phyloP scores from a whole-genome alignment of 2,797 vertebrate genomes.

The Champsocephalus gunnari region DNA sequence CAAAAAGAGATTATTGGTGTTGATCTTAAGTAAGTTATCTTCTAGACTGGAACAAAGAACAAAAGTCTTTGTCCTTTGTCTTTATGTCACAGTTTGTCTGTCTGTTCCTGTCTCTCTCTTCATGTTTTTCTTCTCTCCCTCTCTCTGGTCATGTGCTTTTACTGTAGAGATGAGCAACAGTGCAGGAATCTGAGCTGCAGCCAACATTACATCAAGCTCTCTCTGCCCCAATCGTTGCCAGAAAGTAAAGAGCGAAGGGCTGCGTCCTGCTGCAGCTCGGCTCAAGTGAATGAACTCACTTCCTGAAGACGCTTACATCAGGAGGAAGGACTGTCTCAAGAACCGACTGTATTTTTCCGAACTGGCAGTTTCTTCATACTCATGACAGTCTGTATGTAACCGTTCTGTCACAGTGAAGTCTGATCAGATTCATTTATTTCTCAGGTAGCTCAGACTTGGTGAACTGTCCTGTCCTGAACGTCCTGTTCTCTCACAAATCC shows the following conservation, averaged over 20 bases:
- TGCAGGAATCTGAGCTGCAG: conserved; percentile 74
- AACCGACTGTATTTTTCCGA: background rate
- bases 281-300: conserved; percentile 41
- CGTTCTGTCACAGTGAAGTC: background rate
- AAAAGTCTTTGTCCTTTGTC: background rate
- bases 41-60: background rate
- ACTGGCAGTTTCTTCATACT: too few relatives aligned
- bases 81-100: background rate
- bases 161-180: conserved; percentile 78
- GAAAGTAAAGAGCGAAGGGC: conserved; percentile 27
- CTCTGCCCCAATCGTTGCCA: conserved; percentile 20
- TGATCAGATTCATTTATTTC: background rate
- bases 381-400: background rate
- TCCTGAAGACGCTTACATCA: conserved; percentile 31
- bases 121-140: background rate
- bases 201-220: conserved; percentile 77
- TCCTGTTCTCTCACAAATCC: too few relatives aligned
- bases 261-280: conserved; percentile 6
- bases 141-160: conserved; percentile 65
- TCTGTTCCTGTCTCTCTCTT: conserved; percentile 10
- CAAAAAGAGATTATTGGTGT: too few relatives aligned
- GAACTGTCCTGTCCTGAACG: too few relatives aligned
- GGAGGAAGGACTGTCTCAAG: conserved; percentile 3
- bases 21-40: too few relatives aligned
- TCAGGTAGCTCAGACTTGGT: background rate